phyloP scores from a whole-genome alignment of 2,888 invertebrate species.

The Eulithis testata region DNA sequence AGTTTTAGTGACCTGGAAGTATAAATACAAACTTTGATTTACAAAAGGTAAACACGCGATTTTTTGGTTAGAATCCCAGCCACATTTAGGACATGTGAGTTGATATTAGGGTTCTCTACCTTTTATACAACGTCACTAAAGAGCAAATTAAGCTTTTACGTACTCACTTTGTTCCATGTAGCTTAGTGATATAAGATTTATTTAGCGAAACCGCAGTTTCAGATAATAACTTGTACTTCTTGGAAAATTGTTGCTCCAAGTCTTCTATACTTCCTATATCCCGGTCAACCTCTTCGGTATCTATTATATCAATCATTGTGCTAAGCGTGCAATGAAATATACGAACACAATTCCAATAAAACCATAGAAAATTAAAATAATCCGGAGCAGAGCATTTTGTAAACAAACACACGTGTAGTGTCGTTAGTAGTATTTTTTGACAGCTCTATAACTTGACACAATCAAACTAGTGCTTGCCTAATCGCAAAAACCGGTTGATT shows the following conservation, averaged over 20 bases:
- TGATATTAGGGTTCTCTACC: not conserved
- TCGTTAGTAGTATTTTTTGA: too few relatives aligned
- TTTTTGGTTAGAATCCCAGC: constrained; percentile 7
- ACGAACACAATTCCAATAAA: too few relatives aligned
- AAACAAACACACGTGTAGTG: too few relatives aligned
- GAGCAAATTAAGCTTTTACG: not conserved
- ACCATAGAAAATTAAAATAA: too few relatives aligned
- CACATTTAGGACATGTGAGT: constrained; percentile 2
- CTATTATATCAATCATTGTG: constrained; percentile 71
- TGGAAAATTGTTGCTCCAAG: constrained; percentile 63
- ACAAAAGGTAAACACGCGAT: not conserved
- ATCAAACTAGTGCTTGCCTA: too few relatives aligned
- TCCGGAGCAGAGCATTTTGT: too few relatives aligned
- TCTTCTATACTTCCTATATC: constrained; percentile 62
- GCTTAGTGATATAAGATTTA: constrained; percentile 85
- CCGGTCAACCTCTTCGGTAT: constrained; percentile 67
- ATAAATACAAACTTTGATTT: not conserved
- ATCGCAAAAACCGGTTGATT: too few relatives aligned
- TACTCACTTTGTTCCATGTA: constrained; percentile 84
- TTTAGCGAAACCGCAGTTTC: constrained; percentile 83
- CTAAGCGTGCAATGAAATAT: too few relatives aligned
- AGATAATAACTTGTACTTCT: constrained; percentile 62
- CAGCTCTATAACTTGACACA: too few relatives aligned
- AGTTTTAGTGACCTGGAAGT: constrained; percentile 65
- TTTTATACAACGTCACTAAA: not conserved